Percentiles rank a stretch among this genome's conserved stretches.
These are phyloP conservation scores for Myiothlypis coronata DNA, from an alignment of 2,797 vertebrate genomes.

Conservation along the genomic window DNA sequence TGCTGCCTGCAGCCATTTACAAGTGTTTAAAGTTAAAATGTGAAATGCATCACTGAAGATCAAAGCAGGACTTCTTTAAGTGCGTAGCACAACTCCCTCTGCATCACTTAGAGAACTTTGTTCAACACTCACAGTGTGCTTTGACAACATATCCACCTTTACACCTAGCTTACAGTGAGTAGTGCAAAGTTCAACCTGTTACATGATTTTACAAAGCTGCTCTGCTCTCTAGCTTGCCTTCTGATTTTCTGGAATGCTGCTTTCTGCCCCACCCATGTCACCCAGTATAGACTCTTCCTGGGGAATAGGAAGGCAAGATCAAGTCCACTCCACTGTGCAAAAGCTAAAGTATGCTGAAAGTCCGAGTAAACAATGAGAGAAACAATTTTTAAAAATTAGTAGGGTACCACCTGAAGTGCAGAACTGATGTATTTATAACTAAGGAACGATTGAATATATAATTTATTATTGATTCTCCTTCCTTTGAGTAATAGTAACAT, in stretches of 20 bases:
- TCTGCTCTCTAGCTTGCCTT: neutral
- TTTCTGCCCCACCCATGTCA: neutral
- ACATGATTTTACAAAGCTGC: neutral
- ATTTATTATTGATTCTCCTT: neutral
- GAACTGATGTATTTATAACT: neutral
- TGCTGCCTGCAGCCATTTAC: neutral
- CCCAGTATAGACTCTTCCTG: neutral
- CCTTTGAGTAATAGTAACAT: neutral
- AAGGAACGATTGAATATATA: neutral
- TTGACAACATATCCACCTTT: neutral
- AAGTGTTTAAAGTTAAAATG: neutral
- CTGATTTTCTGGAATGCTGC: neutral
- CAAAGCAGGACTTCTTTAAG: conserved; percentile 15
- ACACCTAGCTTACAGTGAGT: neutral
- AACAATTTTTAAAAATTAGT: neutral
- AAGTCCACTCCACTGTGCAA: neutral
- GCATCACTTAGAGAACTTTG: neutral
- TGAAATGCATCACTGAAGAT: conserved; percentile 27
- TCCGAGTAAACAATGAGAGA: neutral
- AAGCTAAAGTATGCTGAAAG: neutral
- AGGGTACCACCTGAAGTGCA: neutral
- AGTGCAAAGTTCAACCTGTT: neutral
- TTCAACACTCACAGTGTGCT: neutral
- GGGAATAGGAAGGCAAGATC: neutral
- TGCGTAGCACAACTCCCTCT: neutral